These are phyloP conservation scores for Drosophila kohkoa DNA, from an alignment of 1,140 invertebrate species.

Conservation along the genomic window DNA sequence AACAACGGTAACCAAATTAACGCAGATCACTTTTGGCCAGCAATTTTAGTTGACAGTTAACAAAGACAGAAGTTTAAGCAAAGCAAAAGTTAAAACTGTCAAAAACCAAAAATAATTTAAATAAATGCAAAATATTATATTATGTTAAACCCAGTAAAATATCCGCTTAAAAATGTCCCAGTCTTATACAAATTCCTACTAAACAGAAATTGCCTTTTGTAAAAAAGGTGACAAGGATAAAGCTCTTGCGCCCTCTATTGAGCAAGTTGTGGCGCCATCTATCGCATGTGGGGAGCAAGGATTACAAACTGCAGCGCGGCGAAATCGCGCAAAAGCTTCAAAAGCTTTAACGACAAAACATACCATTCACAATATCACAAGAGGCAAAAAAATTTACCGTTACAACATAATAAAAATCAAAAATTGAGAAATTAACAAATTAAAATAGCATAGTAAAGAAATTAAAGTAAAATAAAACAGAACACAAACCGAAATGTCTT, in stretches of 20 bases:
- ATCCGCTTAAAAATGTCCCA: too few species aligned
- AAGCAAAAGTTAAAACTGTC: neutral
- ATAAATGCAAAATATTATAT: too few species aligned
- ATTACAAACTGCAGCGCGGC: neutral
- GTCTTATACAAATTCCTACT: too few species aligned
- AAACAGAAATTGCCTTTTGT: too few species aligned
- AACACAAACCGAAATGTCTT: slow-evolving; percentile 68
- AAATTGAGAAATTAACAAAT: neutral
- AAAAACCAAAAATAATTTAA: too few species aligned
- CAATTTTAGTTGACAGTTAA: neutral
- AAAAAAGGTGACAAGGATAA: too few species aligned
- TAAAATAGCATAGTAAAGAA: neutral
- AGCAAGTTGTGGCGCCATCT: slow-evolving; percentile 31
- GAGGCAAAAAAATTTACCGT: slow-evolving; percentile 1
- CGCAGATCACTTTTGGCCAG: slow-evolving; percentile 16
- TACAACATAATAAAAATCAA: neutral
- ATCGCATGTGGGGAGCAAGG: neutral
- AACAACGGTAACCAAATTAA: slow-evolving; percentile 55
- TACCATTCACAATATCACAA: slow-evolving; percentile 12
- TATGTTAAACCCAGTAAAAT: too few species aligned
- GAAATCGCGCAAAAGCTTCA: neutral
- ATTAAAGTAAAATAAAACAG: slow-evolving; percentile 1
- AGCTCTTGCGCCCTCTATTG: neutral
- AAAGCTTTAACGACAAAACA: slow-evolving; percentile 52
- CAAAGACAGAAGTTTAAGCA: neutral